Percentiles rank a stretch among this genome's conserved stretches.
Evolutionary conservation across 1,140 invertebrate genomes (phyloP).

Genomic region (Bicyclus anynana): DNA sequence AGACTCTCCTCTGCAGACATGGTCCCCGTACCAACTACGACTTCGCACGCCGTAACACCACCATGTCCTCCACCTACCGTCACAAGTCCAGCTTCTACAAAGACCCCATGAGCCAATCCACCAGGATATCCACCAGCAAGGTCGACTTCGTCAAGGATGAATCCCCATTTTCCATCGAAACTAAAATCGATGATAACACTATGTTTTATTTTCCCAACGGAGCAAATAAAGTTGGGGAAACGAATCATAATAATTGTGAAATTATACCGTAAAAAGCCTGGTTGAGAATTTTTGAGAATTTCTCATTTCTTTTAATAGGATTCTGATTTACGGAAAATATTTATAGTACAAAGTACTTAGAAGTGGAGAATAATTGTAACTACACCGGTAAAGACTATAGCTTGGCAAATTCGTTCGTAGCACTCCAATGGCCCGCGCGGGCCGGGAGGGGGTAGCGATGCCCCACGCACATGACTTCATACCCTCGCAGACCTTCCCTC

Average conservation of each 20-base stretch:
- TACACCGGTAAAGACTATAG: no score
- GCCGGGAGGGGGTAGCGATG: no score
- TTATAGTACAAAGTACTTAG: no score
- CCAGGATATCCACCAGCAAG: conserved; percentile 43
- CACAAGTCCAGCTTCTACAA: conserved; percentile 32
- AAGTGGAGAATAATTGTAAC: no score
- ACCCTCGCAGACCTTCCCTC: no score
- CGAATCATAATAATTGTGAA: conserved; percentile 7
- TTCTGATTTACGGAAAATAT: no score
- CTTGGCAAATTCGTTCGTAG: no score
- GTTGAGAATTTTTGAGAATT: no score
- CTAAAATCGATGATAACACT: conserved; percentile 30
- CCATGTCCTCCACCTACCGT: conserved; percentile 34
- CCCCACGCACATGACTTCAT: no score
- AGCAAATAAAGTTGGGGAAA: conserved; percentile 1
- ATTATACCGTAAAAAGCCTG: background rate
- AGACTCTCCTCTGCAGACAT: conserved; percentile 42
- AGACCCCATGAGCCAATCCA: conserved; percentile 15
- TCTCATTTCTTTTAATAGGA: no score
- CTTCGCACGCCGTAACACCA: conserved; percentile 42
- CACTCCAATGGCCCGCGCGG: no score
- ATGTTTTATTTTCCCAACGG: conserved; percentile 30
- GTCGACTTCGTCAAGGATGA: conserved; percentile 52
- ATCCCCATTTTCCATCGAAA: conserved; percentile 47
- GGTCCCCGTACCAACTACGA: conserved; percentile 33